phyloP scores from a whole-genome alignment of 2,113 vertebrate genomes.

The Phainopepla nitens region DNA sequence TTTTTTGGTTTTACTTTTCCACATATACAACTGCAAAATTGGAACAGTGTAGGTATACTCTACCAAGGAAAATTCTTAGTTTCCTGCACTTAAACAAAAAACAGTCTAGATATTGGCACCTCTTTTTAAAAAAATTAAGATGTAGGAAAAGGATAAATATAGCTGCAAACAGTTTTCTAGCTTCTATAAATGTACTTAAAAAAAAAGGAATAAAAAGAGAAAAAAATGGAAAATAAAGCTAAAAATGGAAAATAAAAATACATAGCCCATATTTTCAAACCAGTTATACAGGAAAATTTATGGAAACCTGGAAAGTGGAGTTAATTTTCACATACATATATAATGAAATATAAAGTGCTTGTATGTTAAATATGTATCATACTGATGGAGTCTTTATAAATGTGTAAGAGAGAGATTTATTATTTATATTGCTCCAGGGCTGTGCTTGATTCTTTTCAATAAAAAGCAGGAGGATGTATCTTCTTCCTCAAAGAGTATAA shows the following conservation, averaged over 20 bases:
- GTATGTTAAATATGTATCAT: constrained; percentile 53
- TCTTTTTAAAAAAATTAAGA: neutral
- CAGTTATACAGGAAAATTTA: neutral
- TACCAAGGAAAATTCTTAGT: neutral
- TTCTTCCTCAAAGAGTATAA: neutral
- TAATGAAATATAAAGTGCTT: constrained; percentile 35
- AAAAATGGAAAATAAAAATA: neutral
- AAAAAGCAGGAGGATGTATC: neutral
- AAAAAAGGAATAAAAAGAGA: neutral
- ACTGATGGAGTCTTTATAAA: constrained; percentile 15
- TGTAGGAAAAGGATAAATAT: neutral
- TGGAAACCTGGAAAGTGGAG: neutral
- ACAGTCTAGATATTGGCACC: neutral
- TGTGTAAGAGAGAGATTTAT: constrained; percentile 12
- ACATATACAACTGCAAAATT: neutral
- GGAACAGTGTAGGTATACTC: neutral
- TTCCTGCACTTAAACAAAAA: neutral
- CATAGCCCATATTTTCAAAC: neutral
- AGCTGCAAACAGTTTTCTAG: neutral
- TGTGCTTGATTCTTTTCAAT: neutral
- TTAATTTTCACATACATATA: constrained; percentile 21
- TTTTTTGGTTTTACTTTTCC: neutral
- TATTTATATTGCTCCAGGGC: constrained; percentile 31
- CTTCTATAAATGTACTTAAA: neutral
- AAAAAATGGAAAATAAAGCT: neutral